phyloP scores from a whole-genome alignment of 2,888 invertebrate species.

The Endomychus coccineus region DNA sequence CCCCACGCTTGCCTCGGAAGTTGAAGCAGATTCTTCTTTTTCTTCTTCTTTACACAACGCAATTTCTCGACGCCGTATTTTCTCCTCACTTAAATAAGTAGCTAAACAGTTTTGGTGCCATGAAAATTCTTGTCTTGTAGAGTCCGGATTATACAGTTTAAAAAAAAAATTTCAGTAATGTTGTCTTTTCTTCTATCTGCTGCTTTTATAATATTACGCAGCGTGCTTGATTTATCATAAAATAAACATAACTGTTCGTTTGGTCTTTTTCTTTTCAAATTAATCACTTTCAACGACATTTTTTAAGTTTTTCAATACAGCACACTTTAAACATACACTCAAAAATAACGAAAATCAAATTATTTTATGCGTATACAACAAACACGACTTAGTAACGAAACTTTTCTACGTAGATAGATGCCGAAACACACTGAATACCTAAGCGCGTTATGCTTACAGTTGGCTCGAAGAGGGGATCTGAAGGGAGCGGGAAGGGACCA shows the following conservation, averaged over 20 bases:
- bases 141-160: conserved; percentile 20
- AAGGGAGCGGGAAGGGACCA: too few relatives aligned
- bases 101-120: conserved; percentile 19
- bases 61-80: conserved; percentile 18
- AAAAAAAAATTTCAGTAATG: conserved; percentile 17
- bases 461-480: conserved; percentile 5
- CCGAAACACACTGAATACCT: conserved; percentile 9
- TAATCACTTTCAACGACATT: conserved; percentile 16
- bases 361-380: too few relatives aligned
- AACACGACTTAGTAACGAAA: conserved; percentile 6
- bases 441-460: conserved; percentile 7
- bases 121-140: conserved; percentile 15
- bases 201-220: conserved; percentile 18
- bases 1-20: conserved; percentile 12
- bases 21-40: conserved; percentile 1
- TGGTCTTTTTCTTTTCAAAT: conserved; percentile 16
- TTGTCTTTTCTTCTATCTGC: conserved; percentile 17
- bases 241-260: conserved; percentile 15
- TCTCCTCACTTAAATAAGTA: conserved; percentile 16
- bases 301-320: conserved; percentile 17
- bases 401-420: conserved; percentile 6
- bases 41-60: conserved; percentile 16
- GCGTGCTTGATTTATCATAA: conserved; percentile 17
- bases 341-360: conserved; percentile 6
- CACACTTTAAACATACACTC: conserved; percentile 14